Base-by-base conservation (phyloP, 2,888 invertebrate species). In the Perithous albicinctus region DNA sequence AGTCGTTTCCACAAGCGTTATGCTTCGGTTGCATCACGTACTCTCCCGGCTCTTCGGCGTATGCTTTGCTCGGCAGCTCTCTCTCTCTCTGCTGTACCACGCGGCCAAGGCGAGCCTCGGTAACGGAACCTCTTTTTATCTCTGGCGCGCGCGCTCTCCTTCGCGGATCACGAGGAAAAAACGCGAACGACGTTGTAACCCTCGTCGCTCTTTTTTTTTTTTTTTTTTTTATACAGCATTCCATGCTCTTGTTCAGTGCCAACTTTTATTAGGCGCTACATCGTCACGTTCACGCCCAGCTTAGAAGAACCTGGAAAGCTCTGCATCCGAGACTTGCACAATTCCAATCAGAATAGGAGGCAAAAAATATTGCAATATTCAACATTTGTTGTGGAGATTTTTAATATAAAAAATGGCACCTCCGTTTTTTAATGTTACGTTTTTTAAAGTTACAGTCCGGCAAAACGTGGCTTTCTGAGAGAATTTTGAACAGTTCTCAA, bases 1-100 rank as follows among this genome's bases (percentile, higher is more conserved):
- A 54, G 26, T n/a, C n/a, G n/a, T 38, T 38, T 59, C 48, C 51
- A 56, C 77, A n/a, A 41, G 69, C 84, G 86, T 86, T 86, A 84
- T 86, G 86, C 85, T 85, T 84, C 86, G 84, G 82, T 85, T 86
- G 85, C 83, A 84, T 84, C 86, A 86, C 86, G 86, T 85, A 84
- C 73, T 66, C 69, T 1, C n/a, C n/a, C 26, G 38, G 26, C 41
- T 32, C 56, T 29, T 12, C 12, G 51, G 46, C 59, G 59, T 78
- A 54, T 43, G 29, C 41, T 7, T 18, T 12, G 12, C 15, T 43
- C 32, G 74, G 74, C 69, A 38, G 26, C 26, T 54, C 26, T 46
- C n/a, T n/a, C n/a, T n/a, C n/a, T n/a, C n/a, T n/a, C n/a, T n/a
- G n/a, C 32, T 18, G 15, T 20, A 43, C 43, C 72, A 69, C 43